phyloP scores from a whole-genome alignment of 2,113 vertebrate genomes.

The Perca flavescens region DNA sequence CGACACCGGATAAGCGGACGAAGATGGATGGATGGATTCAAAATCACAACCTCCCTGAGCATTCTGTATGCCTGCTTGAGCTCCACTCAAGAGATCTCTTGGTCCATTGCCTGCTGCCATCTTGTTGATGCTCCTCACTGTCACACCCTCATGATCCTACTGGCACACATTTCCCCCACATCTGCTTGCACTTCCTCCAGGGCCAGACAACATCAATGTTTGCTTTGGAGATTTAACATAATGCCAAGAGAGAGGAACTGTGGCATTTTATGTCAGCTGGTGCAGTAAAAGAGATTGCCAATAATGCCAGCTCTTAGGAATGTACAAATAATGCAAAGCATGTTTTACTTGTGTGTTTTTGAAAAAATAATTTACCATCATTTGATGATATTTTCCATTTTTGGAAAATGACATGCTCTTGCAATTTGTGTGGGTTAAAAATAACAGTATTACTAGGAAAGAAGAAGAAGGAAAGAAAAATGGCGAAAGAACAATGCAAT shows the following conservation, averaged over 20 bases:
- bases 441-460: background rate
- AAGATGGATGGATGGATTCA: too few species aligned
- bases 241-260: conserved; percentile 33
- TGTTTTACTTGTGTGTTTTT: background rate
- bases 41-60: background rate
- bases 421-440: background rate
- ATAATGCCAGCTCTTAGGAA: conserved; percentile 8
- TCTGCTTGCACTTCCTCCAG: conserved; percentile 54
- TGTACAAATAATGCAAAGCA: background rate
- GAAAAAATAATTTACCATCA: background rate
- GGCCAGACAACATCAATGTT: conserved; percentile 55
- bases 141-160: conserved; percentile 50
- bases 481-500: background rate
- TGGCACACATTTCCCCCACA: conserved; percentile 42
- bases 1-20: too few species aligned
- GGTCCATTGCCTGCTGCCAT: conserved; percentile 57
- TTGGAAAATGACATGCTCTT: background rate
- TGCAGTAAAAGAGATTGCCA: background rate
- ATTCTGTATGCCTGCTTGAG: conserved; percentile 15
- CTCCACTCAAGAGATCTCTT: conserved; percentile 28
- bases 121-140: conserved; percentile 49
- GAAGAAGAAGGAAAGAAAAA: background rate
- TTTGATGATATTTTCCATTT: background rate
- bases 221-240: conserved; percentile 43
- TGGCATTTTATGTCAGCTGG: conserved; percentile 39